Evolutionary conservation across 1,140 invertebrate species (phyloP).

Genomic region (Brachionus manjavacas): DNA sequence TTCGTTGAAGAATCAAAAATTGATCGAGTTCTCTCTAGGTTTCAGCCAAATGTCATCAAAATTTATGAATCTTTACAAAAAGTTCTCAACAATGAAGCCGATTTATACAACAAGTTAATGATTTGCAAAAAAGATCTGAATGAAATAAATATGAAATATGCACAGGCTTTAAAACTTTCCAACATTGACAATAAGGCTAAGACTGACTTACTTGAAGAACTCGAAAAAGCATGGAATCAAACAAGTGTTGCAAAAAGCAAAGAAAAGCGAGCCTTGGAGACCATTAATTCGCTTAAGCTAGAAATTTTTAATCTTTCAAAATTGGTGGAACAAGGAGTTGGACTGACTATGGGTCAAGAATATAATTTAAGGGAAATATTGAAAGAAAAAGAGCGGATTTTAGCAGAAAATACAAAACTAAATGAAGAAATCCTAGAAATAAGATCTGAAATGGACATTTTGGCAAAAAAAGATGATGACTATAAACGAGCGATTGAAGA

Average conservation of each 20-base stretch:
- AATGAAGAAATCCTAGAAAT: slow-evolving; percentile 51
- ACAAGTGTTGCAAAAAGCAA: slow-evolving; percentile 59
- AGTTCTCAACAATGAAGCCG: neutral
- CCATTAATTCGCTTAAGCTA: slow-evolving; percentile 56
- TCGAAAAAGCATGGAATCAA: slow-evolving; percentile 61
- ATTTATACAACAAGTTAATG: neutral
- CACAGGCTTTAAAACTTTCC: neutral
- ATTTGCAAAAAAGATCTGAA: neutral
- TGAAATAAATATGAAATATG: neutral
- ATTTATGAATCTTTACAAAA: slow-evolving; percentile 24
- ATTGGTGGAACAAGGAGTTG: slow-evolving; percentile 56
- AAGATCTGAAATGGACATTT: slow-evolving; percentile 47
- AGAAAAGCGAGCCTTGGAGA: slow-evolving; percentile 56
- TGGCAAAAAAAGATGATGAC: slow-evolving; percentile 45
- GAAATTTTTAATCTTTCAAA: slow-evolving; percentile 58
- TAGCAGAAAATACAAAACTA: slow-evolving; percentile 53
- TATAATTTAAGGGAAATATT: slow-evolving; percentile 55
- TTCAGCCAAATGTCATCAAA: neutral
- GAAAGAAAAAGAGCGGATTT: slow-evolving; percentile 54
- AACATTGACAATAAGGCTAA: slow-evolving; percentile 9
- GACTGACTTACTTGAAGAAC: slow-evolving; percentile 50
- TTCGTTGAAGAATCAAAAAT: slow-evolving; percentile 24
- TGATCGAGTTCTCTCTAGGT: neutral
- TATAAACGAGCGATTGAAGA: slow-evolving; percentile 45
- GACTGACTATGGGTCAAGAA: slow-evolving; percentile 47